A percentile compares a stretch with the other conserved stretches of the same genome.
phyloP scores from a whole-genome alignment of 2,797 vertebrate species.

The Aulostomus chinensis region DNA sequence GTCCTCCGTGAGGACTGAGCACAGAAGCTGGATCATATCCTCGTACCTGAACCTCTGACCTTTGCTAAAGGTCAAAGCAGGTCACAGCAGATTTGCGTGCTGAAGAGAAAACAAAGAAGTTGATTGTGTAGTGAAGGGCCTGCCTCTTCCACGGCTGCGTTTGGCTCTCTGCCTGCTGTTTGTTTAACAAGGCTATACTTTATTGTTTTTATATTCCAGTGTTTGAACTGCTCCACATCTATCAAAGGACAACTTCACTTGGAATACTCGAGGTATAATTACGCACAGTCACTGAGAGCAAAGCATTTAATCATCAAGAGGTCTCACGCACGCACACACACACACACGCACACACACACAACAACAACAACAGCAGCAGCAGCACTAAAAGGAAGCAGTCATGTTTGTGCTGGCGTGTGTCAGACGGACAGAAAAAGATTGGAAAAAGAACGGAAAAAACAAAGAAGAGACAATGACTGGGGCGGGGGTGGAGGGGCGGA shows the following conservation, averaged over 20 bases:
- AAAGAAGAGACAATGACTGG: neutral
- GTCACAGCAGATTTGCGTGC: too few relatives aligned
- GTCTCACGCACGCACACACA: too few relatives aligned
- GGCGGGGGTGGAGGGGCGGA: neutral
- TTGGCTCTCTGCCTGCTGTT: neutral
- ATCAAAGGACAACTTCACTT: constrained; percentile 11
- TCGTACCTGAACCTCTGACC: too few relatives aligned
- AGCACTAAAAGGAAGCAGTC: constrained; percentile 11
- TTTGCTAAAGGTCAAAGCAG: too few relatives aligned
- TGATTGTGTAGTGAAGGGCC: too few relatives aligned
- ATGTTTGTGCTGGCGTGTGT: constrained; percentile 27
- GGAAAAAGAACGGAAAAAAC: constrained; percentile 12
- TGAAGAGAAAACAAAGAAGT: too few relatives aligned
- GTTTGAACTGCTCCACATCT: constrained; percentile 3
- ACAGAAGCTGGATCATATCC: too few relatives aligned
- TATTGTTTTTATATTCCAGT: neutral
- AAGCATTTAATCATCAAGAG: neutral
- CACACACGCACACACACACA: neutral
- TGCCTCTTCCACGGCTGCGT: too few relatives aligned
- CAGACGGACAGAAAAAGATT: constrained; percentile 8
- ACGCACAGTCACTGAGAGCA: neutral
- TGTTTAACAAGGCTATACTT: neutral
- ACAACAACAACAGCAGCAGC: neutral
- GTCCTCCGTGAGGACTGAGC: too few relatives aligned
- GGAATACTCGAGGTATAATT: neutral